Evolutionary conservation across 2,113 vertebrate species (phyloP), one percentile per base, ranked within the genome.

Genomic region (Salvator merianae): DNA sequence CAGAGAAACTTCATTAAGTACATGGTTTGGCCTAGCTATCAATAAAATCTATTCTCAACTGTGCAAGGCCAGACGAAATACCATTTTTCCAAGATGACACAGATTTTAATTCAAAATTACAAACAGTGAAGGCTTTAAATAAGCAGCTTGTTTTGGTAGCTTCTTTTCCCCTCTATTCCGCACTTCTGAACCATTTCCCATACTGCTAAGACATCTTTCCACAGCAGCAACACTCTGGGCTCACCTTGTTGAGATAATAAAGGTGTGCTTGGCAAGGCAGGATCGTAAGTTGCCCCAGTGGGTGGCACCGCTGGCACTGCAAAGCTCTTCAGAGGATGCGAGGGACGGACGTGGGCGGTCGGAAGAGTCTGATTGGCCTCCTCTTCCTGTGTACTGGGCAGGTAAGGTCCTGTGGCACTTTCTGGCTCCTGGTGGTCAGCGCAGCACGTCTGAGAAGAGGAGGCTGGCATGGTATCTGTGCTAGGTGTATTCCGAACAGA

Each of bases 271-370:
- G 99, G 98, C 94, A 99, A 90, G 0, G 98, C 94, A 0, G 97
- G 95, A 69, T 99, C 99, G 0, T 97, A 99, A 2, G 94, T 28
- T 53, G 97, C 84, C 16, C 96, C 92, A 0, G 92, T 55, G 0
- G 95, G 84, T 0, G 98, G 97, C 72, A 98, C 90, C 0, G 97
- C 97, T 0, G 98, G 98, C 90, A 99, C 98, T 0, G 98, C 98
- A 0, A 99, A 99, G 94, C 99, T 99, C 96, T 99, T 99, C 82
- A 99, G 93, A 0, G 99, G 98, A 94, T 99, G 98, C 1, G 98
- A 97, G 63, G 99, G 97, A 80, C 97, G 96, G 63, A 99, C 93
- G 0, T 98, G 98, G 47, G 97, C 98, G 0, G 96, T 98, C 34
- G 91, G 98, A 74, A 96, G 97, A 80, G 94, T 96, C 91, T 97